Evolutionary conservation across 2,797 vertebrate species (phyloP), one percentile per base, ranked within the genome.

Genomic region (Nannoperca australis): DNA sequence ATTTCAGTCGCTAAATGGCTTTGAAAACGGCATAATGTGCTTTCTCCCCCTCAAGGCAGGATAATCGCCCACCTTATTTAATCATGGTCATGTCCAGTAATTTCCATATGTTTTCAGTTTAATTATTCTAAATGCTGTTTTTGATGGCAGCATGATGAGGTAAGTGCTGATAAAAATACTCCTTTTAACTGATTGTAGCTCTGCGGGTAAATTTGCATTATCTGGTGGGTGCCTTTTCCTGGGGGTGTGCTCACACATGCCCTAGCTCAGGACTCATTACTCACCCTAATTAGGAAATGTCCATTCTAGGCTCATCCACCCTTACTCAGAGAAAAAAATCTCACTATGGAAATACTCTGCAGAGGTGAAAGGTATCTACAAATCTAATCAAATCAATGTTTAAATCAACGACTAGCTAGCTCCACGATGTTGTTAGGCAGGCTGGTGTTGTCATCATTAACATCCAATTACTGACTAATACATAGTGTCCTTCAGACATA

Each of bases 271-370:
- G 92, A 93, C 90, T 94, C 93, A 94, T 95, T 94, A 94, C 90
- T 95, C 93, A 93, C 91, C 90, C 91, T 95, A 94, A 95, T 95
- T 95, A 95, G 89, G 90, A 93, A 92, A 91, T 85, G 91, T 94
- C 92, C 93, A 91, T 90, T 92, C 85, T 30, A 68, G 60, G 88
- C 88, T 84, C 85, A 81, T 91, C 78, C 83, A 81, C 79, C 71
- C 86, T 91, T 82, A 91, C 83, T 94, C 92, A 91, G 81, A 88
- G 82, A 85, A 86, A 83, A 83, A 89, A 89, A 84, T 90, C 89
- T 90, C 80, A 84, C 81, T 81, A 79, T 92, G 87, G 90, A 91
- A 92, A 94, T 91, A 87, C 83, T 88, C 87, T 73, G 85, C 78
- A 82, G 88, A 91, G 91, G 88, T 91, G 90, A 92, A 87, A 91